Evolutionary conservation across 2,888 invertebrate species (phyloP), one percentile per base, ranked within the genome.

Genomic region (Gymnosoma rotundatum): DNA sequence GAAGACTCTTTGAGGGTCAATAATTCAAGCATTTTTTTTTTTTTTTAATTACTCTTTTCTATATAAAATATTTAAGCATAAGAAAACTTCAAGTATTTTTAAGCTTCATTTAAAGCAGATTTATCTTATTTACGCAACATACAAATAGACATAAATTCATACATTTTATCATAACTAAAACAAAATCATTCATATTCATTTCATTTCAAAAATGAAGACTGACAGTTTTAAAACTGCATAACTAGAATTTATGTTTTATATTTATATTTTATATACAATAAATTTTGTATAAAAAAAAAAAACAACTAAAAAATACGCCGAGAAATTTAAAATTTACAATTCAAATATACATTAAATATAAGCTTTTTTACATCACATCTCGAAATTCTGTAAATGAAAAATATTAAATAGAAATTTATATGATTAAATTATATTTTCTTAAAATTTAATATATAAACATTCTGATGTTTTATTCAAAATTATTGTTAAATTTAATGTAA

Each of bases 121-220:
- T 70, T 36, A 75, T n/a, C n/a, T 52, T n/a, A 58, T 36, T 45
- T 58, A 54, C 73, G 63, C 8, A 76, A 32, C 36, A 50, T 14
- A 54, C 21, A 54, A 25, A 60, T 12, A 69, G 36, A 45, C n/a
- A 64, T 82, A 32, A 52, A 50, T 72, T 56, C 78, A 76, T 67
- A 69, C 56, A 42, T 58, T 32, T 32, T 32, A 32, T 32, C 72
- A 67, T 52, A 36, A 50, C 50, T n/a, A 16, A 50, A 50, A n/a
- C n/a, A n/a, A n/a, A 16, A 18, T 20, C 0, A 56, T 20, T 50
- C 54, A 72, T 70, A 74, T 36, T 60, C 54, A 70, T 72, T 83
- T 83, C 67, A 84, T 84, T 81, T 78, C 60, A 32, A 52, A 78
- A 81, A 81, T 84, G 81, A 84, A 84, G 84, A 84, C 84, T 84